Percentiles rank a stretch among this genome's conserved stretches.
Evolutionary conservation across 2,113 vertebrate genomes (phyloP).

Genomic region (Odontophorus gujanensis): DNA sequence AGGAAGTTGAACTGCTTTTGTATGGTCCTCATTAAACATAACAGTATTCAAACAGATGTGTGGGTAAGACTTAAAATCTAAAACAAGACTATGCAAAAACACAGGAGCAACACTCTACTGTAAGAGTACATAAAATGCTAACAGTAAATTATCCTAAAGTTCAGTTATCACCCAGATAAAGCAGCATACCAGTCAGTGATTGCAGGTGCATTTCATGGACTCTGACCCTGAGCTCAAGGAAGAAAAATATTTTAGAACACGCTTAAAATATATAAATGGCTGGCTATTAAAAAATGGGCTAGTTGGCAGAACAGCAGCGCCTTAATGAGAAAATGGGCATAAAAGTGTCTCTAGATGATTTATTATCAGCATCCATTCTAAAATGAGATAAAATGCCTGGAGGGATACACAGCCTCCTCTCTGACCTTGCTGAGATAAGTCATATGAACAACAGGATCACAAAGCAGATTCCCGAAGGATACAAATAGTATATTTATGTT

Average conservation of each 20-base stretch:
- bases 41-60: background rate
- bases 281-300: constrained; percentile 24
- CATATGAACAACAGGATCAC: constrained; percentile 56
- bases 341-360: constrained; percentile 80
- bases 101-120: background rate
- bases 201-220: background rate
- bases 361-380: constrained; percentile 77
- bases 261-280: constrained; percentile 18
- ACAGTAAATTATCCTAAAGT: background rate
- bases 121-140: fast-evolving
- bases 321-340: constrained; percentile 79
- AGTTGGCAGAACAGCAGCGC: constrained; percentile 46
- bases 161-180: background rate
- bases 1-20: background rate
- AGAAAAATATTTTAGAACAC: constrained; percentile 8
- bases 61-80: background rate
- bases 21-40: background rate
- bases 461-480: constrained; percentile 66
- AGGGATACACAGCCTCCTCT: constrained; percentile 15
- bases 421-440: constrained; percentile 66
- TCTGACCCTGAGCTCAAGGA: constrained; percentile 34
- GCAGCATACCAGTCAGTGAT: background rate
- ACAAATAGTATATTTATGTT: constrained; percentile 73
- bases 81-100: background rate
- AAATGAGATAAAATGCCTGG: constrained; percentile 62